phyloP scores from a whole-genome alignment of 2,797 vertebrate genomes.

The Sciurus carolinensis region DNA sequence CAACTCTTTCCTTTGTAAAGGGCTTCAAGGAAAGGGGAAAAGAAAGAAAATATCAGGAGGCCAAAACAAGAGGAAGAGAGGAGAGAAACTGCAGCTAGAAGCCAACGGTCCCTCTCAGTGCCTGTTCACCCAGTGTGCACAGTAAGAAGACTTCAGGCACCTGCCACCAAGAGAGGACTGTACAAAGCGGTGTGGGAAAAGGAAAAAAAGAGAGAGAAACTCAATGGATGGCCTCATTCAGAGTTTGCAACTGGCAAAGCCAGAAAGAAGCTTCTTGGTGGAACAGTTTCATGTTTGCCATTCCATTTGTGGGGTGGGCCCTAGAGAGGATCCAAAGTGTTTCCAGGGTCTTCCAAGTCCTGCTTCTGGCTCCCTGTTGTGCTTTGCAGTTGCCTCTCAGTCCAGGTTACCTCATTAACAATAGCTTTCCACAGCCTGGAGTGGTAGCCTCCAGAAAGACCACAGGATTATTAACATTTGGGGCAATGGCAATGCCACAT shows the following conservation, averaged over 20 bases:
- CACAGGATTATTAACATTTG: neutral
- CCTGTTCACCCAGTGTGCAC: accelerated
- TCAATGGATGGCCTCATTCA: neutral
- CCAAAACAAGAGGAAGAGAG: neutral
- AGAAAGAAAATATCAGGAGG: slow-evolving; percentile 7
- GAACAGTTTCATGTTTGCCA: neutral
- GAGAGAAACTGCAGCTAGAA: neutral
- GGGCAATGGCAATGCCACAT: accelerated
- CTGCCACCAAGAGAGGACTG: accelerated
- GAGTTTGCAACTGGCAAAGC: neutral
- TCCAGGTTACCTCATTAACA: neutral
- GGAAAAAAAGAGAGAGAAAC: neutral
- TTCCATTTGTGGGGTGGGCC: no score
- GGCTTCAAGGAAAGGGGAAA: neutral
- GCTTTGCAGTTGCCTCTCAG: neutral
- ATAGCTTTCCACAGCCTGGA: neutral
- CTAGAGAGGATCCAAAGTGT: neutral
- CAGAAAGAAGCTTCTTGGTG: neutral
- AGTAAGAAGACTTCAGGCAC: accelerated
- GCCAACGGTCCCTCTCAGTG: neutral
- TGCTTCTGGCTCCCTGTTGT: neutral
- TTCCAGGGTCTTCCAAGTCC: neutral
- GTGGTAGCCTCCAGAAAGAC: neutral
- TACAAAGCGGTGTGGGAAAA: neutral
- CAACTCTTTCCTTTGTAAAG: neutral